Conservation (phyloP, 1,140 invertebrate genomes). For the Oreohelix idahoensis region DNA sequence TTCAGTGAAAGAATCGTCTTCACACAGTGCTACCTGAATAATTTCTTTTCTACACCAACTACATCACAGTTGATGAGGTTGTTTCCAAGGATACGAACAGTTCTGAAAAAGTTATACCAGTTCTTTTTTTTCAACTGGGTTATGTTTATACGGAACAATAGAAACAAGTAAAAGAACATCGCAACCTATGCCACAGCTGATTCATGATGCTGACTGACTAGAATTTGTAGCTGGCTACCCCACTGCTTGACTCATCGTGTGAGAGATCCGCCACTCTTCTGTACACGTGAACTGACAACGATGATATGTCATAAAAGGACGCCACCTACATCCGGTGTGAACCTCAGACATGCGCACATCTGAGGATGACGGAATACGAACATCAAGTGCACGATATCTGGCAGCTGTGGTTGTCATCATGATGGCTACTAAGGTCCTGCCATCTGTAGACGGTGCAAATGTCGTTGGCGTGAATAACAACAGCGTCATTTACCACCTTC, state of each 20-base stretch:
- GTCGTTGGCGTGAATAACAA: background rate
- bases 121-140: background rate
- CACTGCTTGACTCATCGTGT: background rate
- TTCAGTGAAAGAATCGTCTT: too few species aligned
- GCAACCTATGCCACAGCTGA: background rate
- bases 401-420: background rate
- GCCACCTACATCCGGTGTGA: constrained; percentile 26
- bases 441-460: background rate
- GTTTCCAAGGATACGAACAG: too few species aligned
- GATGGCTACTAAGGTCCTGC: background rate
- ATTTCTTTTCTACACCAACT: too few species aligned
- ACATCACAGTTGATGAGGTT: too few species aligned
- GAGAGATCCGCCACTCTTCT: background rate
- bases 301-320: constrained; percentile 5
- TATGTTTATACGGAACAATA: background rate
- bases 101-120: background rate
- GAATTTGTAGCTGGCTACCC: background rate
- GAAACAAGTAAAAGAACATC: background rate
- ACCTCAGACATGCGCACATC: constrained; percentile 8
- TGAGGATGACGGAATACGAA: background rate
- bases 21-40: too few species aligned
- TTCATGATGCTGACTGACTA: background rate
- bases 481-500: background rate
- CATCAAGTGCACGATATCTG: background rate
- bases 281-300: background rate